Base-by-base conservation (phyloP, 2,797 vertebrate genomes). In the Rhynchonycteris naso region DNA sequence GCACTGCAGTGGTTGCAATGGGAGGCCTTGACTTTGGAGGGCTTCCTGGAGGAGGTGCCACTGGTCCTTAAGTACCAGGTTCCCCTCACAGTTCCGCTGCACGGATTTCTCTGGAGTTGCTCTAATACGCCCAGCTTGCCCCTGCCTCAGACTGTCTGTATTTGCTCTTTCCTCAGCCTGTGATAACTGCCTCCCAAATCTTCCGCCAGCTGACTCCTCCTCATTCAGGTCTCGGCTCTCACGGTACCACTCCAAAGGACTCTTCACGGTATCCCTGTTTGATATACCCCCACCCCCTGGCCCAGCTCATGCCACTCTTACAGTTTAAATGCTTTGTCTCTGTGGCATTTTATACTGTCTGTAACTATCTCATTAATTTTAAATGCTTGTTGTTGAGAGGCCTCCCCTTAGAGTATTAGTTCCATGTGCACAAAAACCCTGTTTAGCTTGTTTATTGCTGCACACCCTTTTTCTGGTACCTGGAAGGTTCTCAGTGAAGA, bases 391-490 rank as follows among this genome's bases (percentile, higher is more conserved):
- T 78, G 69, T 87, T 83, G 54, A 28, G 54, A 28, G 56, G 38
- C 47, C 22, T n/a, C 30, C n/a, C 43, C 16, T 86, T 47, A 61
- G 33, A 90, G 16, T 76, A 16, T 21, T 14, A 54, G 15, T 54
- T 94, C 74, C 72, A 14, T 65, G 61, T 50, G 43, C 68, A 56
- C 43, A 78, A 30, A 90, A 91, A 54, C 6, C 7, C 72, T 81
- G 9, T 74, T 65, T 2, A 13, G 52, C 61, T 81, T 30, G 18
- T 61, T 89, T 50, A 30, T 85, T 21, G 14, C n/a, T 35, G 26
- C 13, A 10, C 15, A 33, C n/a, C 30, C 43, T 80, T 28, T 35
- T 72, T 19, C 74, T 52, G 50, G 35, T 7, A 50, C 28, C 47
- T 54, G 22, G 5, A 38, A 81, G 12, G n/a, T 35, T 16, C 66